These are phyloP conservation scores for Pygocentrus nattereri DNA, from an alignment of 2,797 vertebrate genomes.

Conservation along the genomic window DNA sequence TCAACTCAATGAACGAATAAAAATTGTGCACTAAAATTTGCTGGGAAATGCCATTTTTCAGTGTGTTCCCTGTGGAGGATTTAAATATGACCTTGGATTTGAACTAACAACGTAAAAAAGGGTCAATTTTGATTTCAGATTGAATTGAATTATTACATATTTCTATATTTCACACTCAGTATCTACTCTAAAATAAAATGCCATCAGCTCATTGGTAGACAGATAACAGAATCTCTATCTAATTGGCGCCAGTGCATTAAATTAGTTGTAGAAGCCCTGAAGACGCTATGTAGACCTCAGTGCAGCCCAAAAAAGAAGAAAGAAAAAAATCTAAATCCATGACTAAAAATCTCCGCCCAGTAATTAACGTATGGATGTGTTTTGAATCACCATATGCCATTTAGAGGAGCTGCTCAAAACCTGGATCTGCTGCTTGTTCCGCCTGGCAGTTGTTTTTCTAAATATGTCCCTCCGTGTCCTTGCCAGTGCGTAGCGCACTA, in stretches of 20 bases:
- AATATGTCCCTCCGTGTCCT: constrained; percentile 45
- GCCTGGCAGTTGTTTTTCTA: constrained; percentile 39
- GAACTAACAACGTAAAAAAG: too few species aligned
- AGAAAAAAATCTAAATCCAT: not conserved
- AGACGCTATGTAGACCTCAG: not conserved
- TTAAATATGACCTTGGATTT: too few species aligned
- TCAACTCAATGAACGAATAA: too few species aligned
- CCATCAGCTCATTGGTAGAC: too few species aligned
- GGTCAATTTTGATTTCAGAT: too few species aligned
- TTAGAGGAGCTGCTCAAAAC: constrained; percentile 21
- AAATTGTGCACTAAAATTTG: too few species aligned
- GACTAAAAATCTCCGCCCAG: not conserved
- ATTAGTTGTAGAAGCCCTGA: not conserved
- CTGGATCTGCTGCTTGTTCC: not conserved
- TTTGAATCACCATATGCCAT: constrained; percentile 21
- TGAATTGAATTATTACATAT: too few species aligned
- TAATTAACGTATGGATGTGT: constrained; percentile 5
- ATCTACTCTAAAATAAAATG: too few species aligned
- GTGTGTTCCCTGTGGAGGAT: too few species aligned
- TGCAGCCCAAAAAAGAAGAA: not conserved
- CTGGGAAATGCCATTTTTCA: too few species aligned
- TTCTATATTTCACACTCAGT: too few species aligned
- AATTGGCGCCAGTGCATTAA: not conserved
- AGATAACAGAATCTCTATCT: not conserved
- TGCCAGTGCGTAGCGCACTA: constrained; percentile 33